These are phyloP conservation scores for Chiloscyllium punctatum DNA, from an alignment of 2,797 vertebrate genomes.

Conservation along the genomic window DNA sequence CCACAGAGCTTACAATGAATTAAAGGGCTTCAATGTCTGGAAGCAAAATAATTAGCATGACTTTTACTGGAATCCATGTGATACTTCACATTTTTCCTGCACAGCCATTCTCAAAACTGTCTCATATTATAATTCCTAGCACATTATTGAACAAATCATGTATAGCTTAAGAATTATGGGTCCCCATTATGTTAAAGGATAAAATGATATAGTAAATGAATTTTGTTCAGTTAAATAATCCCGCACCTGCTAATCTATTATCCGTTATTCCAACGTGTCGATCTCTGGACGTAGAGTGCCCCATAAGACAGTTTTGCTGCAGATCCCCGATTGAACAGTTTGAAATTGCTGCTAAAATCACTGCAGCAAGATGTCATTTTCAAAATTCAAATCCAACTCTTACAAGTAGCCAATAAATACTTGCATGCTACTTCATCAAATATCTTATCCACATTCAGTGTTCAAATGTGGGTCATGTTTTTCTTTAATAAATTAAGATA, in stretches of 20 bases:
- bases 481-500: neutral
- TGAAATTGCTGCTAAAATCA: neutral
- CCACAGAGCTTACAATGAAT: neutral
- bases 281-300: neutral
- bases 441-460: neutral
- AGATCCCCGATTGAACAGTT: neutral
- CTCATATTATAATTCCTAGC: neutral
- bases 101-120: neutral
- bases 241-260: neutral
- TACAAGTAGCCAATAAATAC: neutral
- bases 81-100: neutral
- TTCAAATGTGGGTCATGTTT: neutral
- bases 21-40: neutral
- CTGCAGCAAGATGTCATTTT: neutral
- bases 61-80: neutral
- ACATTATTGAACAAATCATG: neutral
- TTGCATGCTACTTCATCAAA: neutral
- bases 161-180: neutral
- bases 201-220: neutral
- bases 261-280: neutral
- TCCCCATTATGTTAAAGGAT: neutral
- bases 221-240: neutral
- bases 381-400: neutral
- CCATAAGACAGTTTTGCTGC: neutral
- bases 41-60: neutral